phyloP scores from a whole-genome alignment of 2,113 vertebrate genomes.

The Acrocephalus kingi region DNA sequence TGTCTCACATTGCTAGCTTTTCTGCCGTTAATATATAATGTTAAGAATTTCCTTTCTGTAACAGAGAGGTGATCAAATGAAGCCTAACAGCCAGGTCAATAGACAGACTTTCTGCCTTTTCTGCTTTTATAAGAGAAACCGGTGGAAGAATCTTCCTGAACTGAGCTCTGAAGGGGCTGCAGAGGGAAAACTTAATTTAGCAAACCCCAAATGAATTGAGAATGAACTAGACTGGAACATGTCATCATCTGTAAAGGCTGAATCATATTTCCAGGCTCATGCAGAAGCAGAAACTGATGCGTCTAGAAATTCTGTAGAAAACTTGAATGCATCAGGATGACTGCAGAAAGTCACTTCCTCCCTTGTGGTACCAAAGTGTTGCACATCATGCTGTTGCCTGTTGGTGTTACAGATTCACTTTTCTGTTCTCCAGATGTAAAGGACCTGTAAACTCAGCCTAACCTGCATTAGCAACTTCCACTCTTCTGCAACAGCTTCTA shows the following conservation, averaged over 20 bases:
- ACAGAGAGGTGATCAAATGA: not conserved
- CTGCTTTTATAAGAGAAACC: not conserved
- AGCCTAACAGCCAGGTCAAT: not conserved
- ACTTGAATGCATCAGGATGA: not conserved
- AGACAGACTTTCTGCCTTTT: not conserved
- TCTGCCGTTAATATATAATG: not conserved
- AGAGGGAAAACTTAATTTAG: slow-evolving; percentile 11
- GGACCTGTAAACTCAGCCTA: not conserved
- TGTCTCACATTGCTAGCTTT: not conserved
- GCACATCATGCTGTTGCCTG: not conserved
- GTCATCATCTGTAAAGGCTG: slow-evolving; percentile 23
- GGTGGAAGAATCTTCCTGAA: not conserved
- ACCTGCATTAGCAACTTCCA: not conserved
- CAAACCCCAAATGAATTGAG: not conserved
- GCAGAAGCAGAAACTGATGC: not conserved
- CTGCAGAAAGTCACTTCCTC: not conserved
- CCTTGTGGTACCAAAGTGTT: not conserved
- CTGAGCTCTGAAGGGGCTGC: not conserved
- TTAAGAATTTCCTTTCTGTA: not conserved
- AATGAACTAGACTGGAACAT: slow-evolving; percentile 3
- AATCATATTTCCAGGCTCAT: slow-evolving; percentile 15
- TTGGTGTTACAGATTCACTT: not conserved
- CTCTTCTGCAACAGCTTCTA: not conserved
- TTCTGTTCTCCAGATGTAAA: not conserved
- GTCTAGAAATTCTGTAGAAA: not conserved